Evolutionary conservation across 1,140 invertebrate species (phyloP), one percentile per base, ranked within the genome.

Genomic region (Centruroides vittatus): DNA sequence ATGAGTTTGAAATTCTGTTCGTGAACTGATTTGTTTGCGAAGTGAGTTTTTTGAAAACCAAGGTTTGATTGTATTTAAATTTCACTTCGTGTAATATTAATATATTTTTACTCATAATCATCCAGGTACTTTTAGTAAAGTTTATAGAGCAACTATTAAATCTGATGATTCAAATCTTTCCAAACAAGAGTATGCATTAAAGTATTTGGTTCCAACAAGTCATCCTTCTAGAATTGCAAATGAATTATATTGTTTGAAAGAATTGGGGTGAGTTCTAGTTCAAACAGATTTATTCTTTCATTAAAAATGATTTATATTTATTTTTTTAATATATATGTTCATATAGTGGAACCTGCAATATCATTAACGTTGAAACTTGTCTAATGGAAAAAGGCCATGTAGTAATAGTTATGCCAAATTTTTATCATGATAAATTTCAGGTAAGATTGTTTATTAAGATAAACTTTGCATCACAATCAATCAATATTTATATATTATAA

Each of bases 371-470:
- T 57, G 80, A 87, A 67, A 77, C 87, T 56, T 91, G 87, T 71
- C 73, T 92, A 49, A 78, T 89, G 62, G 79, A 85, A 65, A 78
- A 80, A 62, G 87, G 90, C 65, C 85, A 88, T 66, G 82, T 92
- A 61, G 86, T 88, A 48, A 88, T 94, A 74, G 81, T 93, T 48
- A 93, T 95, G 90, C 89, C 89, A 34, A 90, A 86, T 73, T 84
- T 93, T 78, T 81, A 80, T 61, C 90, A 94, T 72, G 80, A 82
- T 61, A 82, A 80, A 70, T 89, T 90, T 75, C 79, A 79, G 68
- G 87, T 89, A 76, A 81, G 80, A 41, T 41, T 41, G 41, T 8
- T 2, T 41, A 41, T 41, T 41, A 5, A 41, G 41, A 41, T 41
- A 41, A 41, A 41, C 8, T 41, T 41, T 41, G 1, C 23, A 23